phyloP scores from a whole-genome alignment of 2,888 invertebrate species.

The Morinoia aosen region DNA sequence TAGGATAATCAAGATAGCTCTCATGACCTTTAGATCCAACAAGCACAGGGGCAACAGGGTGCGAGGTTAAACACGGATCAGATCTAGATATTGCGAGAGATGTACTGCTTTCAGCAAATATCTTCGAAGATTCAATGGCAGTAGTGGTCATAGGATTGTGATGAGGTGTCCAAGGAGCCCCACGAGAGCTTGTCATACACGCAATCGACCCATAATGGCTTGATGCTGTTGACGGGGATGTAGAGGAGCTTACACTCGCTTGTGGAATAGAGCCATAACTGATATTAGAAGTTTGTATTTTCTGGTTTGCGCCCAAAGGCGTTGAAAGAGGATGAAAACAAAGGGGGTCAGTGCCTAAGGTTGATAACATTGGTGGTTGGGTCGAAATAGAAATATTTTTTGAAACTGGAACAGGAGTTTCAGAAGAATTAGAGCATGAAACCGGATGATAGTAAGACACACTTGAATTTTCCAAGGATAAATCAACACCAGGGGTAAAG shows the following conservation, averaged over 20 bases:
- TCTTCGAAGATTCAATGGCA: not conserved
- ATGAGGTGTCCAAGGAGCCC: not conserved
- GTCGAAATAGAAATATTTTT: not conserved
- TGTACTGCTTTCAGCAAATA: not conserved
- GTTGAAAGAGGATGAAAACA: slow-evolving; percentile 19
- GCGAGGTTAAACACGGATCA: not conserved
- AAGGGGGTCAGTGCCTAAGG: not conserved
- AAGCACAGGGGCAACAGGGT: not conserved
- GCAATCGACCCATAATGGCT: not conserved
- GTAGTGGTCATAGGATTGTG: not conserved
- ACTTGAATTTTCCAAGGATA: not conserved
- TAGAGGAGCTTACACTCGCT: too few species aligned
- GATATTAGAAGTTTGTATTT: not conserved
- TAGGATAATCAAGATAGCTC: not conserved
- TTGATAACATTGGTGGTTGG: not conserved
- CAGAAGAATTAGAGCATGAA: not conserved
- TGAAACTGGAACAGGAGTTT: not conserved
- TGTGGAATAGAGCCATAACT: not conserved
- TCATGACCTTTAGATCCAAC: not conserved
- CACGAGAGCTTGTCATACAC: not conserved
- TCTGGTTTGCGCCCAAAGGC: not conserved
- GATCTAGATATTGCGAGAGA: not conserved
- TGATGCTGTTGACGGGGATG: not conserved
- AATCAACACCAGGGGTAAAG: not conserved
- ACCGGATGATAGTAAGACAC: not conserved